phyloP scores from a whole-genome alignment of 53 echinoderm and acorn worm genomes.

The Patiria pectinifera region DNA sequence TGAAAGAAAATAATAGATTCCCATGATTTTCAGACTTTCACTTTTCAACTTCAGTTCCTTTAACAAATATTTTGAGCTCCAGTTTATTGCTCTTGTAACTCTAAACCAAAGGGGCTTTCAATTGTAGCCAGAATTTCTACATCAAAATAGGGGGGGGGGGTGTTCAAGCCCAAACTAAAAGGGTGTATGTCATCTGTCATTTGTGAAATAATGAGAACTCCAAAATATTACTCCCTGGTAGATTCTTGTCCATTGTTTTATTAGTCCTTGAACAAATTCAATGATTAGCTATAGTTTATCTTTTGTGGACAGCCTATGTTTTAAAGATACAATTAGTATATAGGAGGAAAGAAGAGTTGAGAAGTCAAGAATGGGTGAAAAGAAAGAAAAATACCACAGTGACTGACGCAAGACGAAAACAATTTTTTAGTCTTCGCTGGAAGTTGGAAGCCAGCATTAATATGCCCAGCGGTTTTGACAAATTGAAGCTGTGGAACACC shows the following conservation, averaged over 20 bases:
- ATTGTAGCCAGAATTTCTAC: neutral
- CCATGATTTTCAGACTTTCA: neutral
- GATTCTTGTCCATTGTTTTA: too few species aligned
- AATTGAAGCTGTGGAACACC: constrained; percentile 47
- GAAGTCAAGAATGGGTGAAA: neutral
- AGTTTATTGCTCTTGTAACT: neutral
- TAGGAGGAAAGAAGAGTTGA: neutral
- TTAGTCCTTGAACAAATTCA: too few species aligned
- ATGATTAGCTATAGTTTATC: too few species aligned
- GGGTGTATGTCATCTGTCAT: too few species aligned
- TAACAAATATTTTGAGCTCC: neutral
- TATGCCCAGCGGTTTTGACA: constrained; percentile 59
- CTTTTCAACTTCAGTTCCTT: neutral
- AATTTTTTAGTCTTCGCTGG: constrained; percentile 10
- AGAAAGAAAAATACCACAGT: neutral
- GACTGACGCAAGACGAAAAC: neutral
- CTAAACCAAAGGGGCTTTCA: neutral
- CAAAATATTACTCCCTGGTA: too few species aligned
- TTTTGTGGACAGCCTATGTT: too few species aligned
- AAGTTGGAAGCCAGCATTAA: constrained; percentile 2
- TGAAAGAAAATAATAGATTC: too few species aligned
- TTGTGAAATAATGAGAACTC: too few species aligned
- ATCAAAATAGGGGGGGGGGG: too few species aligned
- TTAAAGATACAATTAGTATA: neutral
- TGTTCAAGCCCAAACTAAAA: too few species aligned